Percentiles rank a stretch among this genome's conserved stretches.
phyloP scores from a whole-genome alignment of 2,113 vertebrate genomes.

The Vanacampus margaritifer region DNA sequence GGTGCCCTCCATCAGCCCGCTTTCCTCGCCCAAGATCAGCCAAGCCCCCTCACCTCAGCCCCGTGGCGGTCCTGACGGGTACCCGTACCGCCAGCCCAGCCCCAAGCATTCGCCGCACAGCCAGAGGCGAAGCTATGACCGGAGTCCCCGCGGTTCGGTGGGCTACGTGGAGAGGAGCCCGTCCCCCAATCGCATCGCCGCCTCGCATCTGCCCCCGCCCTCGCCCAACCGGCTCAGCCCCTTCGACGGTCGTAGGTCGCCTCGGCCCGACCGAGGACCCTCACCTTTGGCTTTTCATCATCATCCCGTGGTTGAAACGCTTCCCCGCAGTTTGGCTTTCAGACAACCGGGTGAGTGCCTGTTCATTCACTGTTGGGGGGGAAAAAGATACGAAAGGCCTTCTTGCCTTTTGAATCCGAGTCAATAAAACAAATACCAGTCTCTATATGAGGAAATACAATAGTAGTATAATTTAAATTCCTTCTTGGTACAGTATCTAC shows the following conservation, averaged over 20 bases:
- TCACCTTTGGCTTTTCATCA: slow-evolving; percentile 48
- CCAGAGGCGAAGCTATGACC: slow-evolving; percentile 27
- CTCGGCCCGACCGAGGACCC: slow-evolving; percentile 50
- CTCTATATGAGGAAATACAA: neutral
- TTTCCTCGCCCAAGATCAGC: slow-evolving; percentile 25
- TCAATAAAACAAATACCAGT: neutral
- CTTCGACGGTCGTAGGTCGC: slow-evolving; percentile 55
- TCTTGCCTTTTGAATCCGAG: neutral
- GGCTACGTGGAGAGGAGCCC: slow-evolving; percentile 33
- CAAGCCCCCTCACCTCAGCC: neutral
- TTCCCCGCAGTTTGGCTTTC: slow-evolving; percentile 56
- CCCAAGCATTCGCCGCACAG: slow-evolving; percentile 44
- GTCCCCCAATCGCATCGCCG: neutral
- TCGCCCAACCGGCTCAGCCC: slow-evolving; percentile 23
- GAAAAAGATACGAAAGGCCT: neutral
- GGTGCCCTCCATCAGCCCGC: slow-evolving; percentile 10
- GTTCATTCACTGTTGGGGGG: neutral
- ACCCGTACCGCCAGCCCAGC: slow-evolving; percentile 25
- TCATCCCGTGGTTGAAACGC: slow-evolving; percentile 38
- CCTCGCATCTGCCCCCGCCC: neutral
- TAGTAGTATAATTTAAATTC: neutral
- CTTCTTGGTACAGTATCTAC: neutral
- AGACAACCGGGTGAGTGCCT: slow-evolving; percentile 53
- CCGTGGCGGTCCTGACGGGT: slow-evolving; percentile 18
- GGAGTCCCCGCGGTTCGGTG: slow-evolving; percentile 26